phyloP scores from a whole-genome alignment of 2,113 vertebrate genomes.

The Amblyornis subalaris region DNA sequence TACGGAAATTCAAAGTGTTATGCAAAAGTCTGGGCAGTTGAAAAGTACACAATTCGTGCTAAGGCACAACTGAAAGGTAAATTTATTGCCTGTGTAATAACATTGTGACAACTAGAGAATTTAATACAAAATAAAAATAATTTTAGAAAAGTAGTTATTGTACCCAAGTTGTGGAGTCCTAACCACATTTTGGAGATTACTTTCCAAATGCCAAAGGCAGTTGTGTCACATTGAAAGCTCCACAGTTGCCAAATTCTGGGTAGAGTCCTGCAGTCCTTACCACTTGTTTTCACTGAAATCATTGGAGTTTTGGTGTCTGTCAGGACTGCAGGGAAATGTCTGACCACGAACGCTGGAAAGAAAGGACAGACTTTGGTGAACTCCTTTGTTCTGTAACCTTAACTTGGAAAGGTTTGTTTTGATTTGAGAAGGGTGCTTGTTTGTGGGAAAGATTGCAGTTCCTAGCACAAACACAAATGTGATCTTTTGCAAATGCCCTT shows the following conservation, averaged over 20 bases:
- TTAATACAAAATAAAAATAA: background rate
- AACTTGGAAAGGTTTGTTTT: background rate
- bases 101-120: background rate
- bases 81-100: background rate
- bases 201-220: background rate
- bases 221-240: background rate
- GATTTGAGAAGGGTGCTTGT: background rate
- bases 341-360: fast-evolving
- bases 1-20: background rate
- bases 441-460: background rate
- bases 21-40: background rate
- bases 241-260: background rate
- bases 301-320: background rate
- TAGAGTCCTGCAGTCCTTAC: background rate
- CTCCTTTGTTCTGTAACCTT: conserved; percentile 1
- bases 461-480: background rate
- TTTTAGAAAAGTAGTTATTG: background rate
- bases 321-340: fast-evolving
- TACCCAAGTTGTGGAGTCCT: background rate
- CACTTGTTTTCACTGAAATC: background rate
- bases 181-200: background rate
- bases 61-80: background rate
- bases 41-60: background rate
- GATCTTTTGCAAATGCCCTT: background rate
- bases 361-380: background rate